Conservation (phyloP, 2,113 vertebrate genomes). For the Etheostoma spectabile region DNA sequence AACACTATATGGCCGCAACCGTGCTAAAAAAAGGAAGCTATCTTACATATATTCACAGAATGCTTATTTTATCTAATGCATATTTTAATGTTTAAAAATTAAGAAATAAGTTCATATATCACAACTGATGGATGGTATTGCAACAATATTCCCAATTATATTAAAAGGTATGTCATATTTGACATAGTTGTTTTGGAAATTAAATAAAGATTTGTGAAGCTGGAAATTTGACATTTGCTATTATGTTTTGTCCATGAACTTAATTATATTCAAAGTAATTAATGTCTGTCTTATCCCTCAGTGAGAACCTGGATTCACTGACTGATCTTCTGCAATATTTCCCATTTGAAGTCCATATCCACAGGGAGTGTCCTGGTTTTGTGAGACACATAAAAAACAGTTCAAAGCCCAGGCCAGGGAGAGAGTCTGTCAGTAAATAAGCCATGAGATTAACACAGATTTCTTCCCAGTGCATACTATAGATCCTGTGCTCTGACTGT, state of each 20-base stretch:
- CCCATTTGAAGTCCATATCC: constrained; percentile 35
- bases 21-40: too few relatives aligned
- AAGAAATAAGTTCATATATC: not conserved
- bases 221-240: constrained; percentile 15
- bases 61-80: not conserved
- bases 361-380: constrained; percentile 35
- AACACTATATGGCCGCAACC: too few relatives aligned
- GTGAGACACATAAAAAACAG: constrained; percentile 37
- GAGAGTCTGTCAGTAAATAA: constrained; percentile 57
- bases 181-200: not conserved
- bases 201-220: not conserved
- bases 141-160: not conserved
- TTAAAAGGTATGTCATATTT: not conserved
- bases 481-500: constrained; percentile 15
- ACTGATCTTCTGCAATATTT: constrained; percentile 29
- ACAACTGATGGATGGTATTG: not conserved
- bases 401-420: constrained; percentile 53
- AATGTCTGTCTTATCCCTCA: constrained; percentile 7
- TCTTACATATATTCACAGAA: not conserved
- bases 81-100: not conserved
- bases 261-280: constrained; percentile 27
- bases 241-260: not conserved
- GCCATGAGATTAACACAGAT: constrained; percentile 51
- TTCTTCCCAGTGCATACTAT: constrained; percentile 29
- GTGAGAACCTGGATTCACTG: not conserved